A percentile compares a stretch with the other conserved stretches of the same genome.
phyloP scores from a whole-genome alignment of 2,888 invertebrate species.

The Alviniconcha strummeri region DNA sequence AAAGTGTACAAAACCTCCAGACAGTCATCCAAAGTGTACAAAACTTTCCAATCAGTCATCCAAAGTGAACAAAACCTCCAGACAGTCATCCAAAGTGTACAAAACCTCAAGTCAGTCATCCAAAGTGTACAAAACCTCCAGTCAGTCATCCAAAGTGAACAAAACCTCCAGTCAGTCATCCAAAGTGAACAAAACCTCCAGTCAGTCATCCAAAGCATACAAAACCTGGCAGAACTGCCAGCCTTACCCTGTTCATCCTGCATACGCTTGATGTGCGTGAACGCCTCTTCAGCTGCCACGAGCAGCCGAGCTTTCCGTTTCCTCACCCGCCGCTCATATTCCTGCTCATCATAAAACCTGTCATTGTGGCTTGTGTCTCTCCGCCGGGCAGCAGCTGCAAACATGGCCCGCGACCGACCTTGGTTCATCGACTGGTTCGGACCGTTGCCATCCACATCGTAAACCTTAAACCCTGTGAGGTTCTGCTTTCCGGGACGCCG shows the following conservation, averaged over 20 bases:
- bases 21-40: no score
- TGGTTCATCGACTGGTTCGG: constrained; percentile 53
- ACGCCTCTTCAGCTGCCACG: constrained; percentile 97
- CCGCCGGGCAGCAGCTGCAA: constrained; percentile 85
- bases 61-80: no score
- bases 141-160: no score
- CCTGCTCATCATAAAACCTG: constrained; percentile 96
- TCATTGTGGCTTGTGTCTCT: constrained; percentile 95
- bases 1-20: no score
- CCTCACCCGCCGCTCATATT: constrained; percentile 93
- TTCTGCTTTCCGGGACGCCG: constrained; percentile 56
- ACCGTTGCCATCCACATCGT: constrained; percentile 88
- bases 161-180: no score
- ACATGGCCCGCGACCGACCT: constrained; percentile 65
- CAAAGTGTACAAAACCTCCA: no score
- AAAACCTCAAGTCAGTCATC: no score
- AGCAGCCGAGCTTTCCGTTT: constrained; percentile 92
- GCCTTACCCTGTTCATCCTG: constrained; percentile 74
- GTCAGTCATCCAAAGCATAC: no score
- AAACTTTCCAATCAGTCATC: no score
- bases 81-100: no score
- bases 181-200: no score
- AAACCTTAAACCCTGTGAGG: constrained; percentile 83
- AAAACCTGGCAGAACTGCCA: no score
- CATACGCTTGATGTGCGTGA: constrained; percentile 94